Conservation (phyloP, 2,797 vertebrate genomes). For the Microhierax caerulescens region DNA sequence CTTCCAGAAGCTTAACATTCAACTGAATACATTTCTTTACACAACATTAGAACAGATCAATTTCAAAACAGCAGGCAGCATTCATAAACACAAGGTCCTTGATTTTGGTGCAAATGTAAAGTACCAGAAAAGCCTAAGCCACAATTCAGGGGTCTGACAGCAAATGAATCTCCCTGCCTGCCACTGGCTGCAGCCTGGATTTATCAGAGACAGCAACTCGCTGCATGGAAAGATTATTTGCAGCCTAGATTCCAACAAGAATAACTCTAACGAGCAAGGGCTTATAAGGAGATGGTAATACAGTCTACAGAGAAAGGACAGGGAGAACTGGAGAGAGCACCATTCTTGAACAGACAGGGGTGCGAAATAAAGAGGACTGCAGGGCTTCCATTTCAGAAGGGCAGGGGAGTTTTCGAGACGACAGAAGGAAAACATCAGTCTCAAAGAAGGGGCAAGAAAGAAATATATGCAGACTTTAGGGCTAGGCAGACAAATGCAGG, state of each 20-base stretch:
- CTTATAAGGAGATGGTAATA: conserved; percentile 66
- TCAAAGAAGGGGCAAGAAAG: not conserved
- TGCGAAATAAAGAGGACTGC: not conserved
- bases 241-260: conserved; percentile 63
- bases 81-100: not conserved
- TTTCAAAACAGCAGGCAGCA: not conserved
- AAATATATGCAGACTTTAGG: not conserved
- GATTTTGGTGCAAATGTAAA: not conserved
- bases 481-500: not conserved
- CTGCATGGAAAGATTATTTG: conserved; percentile 57
- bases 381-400: not conserved
- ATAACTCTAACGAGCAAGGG: conserved; percentile 56
- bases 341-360: not conserved
- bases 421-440: not conserved
- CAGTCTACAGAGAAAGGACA: conserved; percentile 27
- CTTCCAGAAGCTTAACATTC: not conserved
- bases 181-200: not conserved
- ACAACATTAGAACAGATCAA: not conserved
- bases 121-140: conserved; percentile 6
- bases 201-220: conserved; percentile 43
- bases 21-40: not conserved
- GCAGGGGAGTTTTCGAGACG: not conserved
- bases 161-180: not conserved
- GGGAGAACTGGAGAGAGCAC: conserved; percentile 23
- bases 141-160: not conserved